Base-by-base conservation (phyloP, 2,113 vertebrate species). In the Acrocephalus arundinaceus region DNA sequence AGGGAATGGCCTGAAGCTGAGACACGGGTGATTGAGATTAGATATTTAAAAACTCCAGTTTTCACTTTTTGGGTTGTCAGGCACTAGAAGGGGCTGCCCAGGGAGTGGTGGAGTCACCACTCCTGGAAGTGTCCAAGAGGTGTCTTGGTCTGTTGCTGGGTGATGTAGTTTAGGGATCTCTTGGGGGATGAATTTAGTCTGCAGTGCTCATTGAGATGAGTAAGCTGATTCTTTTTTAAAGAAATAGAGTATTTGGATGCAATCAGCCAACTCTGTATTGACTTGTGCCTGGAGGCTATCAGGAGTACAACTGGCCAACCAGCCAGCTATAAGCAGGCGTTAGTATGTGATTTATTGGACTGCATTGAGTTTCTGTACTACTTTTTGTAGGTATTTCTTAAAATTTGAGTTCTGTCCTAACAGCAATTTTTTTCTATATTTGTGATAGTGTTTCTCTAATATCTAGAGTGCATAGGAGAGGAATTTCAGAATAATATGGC, bases 31-130 rank as follows among this genome's bases (percentile, higher is more conserved):
- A n/a, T 41, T 25, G 66, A 79, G n/a, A 48, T 25, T 17, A 41
- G 41, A 15, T 17, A 15, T 21, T 21, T 16, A 21, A 48, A 45
- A 37, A 27, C 0, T 6, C 3, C 23, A 46, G 1, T 55, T 57
- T 31, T 43, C 35, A 9, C 45, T 67, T 8, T 55, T 48, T 48
- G 66, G 7, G 14, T 22, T 41, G 41, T 15, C 21, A 57, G 49
- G 41, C 41, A 21, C 3, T 35, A 43, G 43, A 41, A 49, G 11
- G 22, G 17, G 24, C 35, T 80, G 35, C 11, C 30, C 25, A 31
- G 17, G 31, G 25, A 35, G 58, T 10, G 49, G 9, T 43, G 25
- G 24, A 18, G 31, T 41, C 75, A 25, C 24, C 49, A 25, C 7
- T 24, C n/a, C 66, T 49, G 41, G 41, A 79, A 35, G 7, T 31